Evolutionary conservation across 2,888 invertebrate genomes (phyloP), one percentile per base, ranked within the genome.

Genomic region (Chromoteleia sp.): DNA sequence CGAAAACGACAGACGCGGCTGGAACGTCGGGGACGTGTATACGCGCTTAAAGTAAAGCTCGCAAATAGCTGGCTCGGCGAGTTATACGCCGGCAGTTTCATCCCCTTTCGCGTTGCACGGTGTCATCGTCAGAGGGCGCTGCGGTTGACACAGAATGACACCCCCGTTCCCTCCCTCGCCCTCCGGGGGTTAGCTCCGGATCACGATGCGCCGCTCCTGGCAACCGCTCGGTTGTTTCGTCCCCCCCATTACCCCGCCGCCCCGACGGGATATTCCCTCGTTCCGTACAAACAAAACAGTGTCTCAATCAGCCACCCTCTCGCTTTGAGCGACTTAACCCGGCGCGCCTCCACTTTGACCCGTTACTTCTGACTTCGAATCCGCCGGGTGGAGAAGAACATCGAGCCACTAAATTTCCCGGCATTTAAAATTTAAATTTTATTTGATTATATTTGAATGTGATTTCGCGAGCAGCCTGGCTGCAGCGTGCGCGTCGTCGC

Each of bases 391-490:
- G 83, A 82, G 81, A 71, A 58, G 45, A 76, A 74, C 80, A 70
- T 67, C 68, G 33, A 85, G 86, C 85, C 84, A 87, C 81, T 88
- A 88, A 88, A 88, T 88, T 88, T 87, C 82, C 81, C 84, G 77
- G 50, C 88, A 91, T 91, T 91, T 91, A 88, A 91, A 91, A 90
- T 91, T 91, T 89, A 91, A 91, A 91, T 91, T 91, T 91, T 91
- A 91, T 91, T 91, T 91, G 91, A 91, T 91, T 91, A 91, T 91
- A 91, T 91, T 91, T 91, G 91, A 91, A 91, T 91, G 90, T 90
- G 90, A 91, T 91, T 88, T 86, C 81, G 88, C 76, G 61, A 29
- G 71, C 29, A 39, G 25, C 29, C 19, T 7, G 21, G 30, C 19
- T 36, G 21, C 70, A 48, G 70, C 58, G 58, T 48, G 10, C 50